phyloP scores from a whole-genome alignment of 2,113 vertebrate species.

The Scomber scombrus region DNA sequence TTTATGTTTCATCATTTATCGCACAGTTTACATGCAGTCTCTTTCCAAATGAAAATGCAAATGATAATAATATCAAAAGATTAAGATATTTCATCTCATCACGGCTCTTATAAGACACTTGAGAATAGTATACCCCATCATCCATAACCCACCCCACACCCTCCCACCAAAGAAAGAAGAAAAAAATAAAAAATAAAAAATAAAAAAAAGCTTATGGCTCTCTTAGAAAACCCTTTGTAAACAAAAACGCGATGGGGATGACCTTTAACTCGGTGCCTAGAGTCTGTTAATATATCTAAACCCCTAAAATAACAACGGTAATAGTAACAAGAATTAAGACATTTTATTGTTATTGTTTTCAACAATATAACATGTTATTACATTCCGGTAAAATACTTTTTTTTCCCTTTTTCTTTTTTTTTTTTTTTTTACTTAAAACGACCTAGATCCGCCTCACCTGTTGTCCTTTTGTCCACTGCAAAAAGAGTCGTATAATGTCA shows the following conservation, averaged over 20 bases:
- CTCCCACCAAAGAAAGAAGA: constrained; percentile 38
- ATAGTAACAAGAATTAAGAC: constrained; percentile 85
- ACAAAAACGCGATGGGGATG: constrained; percentile 75
- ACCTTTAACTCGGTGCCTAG: constrained; percentile 59
- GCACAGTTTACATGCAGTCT: constrained; percentile 87
- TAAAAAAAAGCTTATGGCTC: constrained; percentile 77
- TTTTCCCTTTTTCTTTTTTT: constrained; percentile 44
- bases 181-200: constrained; percentile 68
- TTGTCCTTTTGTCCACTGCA: constrained; percentile 52
- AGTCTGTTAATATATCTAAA: constrained; percentile 66
- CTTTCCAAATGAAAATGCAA: constrained; percentile 82
- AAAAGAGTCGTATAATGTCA: constrained; percentile 42
- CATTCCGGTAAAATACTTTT: constrained; percentile 78
- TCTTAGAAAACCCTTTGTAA: constrained; percentile 78
- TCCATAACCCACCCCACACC: neutral
- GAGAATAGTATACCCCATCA: constrained; percentile 68
- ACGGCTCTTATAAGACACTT: constrained; percentile 79
- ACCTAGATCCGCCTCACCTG: constrained; percentile 70
- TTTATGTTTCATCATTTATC: constrained; percentile 82
- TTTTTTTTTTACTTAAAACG: constrained; percentile 51
- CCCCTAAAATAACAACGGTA: constrained; percentile 80
- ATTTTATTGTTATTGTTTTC: constrained; percentile 85
- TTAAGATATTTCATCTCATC: constrained; percentile 75
- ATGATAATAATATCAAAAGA: constrained; percentile 78
- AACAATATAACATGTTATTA: constrained; percentile 80